These are phyloP conservation scores for Hanleya hanleyi DNA, from an alignment of 2,888 invertebrate genomes.

Conservation along the genomic window DNA sequence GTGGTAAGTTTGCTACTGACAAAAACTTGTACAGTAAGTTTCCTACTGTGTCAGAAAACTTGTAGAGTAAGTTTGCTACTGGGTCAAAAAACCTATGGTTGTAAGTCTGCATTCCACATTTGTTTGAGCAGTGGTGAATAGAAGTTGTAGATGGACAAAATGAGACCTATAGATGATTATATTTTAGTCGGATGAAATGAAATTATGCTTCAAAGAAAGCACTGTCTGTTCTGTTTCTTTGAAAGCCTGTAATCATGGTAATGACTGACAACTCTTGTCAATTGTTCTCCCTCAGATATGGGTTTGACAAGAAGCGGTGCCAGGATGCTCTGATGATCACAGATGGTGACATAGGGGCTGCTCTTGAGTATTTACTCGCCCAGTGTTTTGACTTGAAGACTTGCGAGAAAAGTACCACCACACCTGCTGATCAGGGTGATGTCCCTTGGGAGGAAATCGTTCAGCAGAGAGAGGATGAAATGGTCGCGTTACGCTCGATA, in stretches of 20 bases:
- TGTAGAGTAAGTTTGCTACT: slow-evolving; percentile 39
- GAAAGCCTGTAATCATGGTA: no score
- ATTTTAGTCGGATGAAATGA: no score
- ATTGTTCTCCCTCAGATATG: slow-evolving; percentile 57
- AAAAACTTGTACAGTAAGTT: no score
- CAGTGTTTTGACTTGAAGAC: slow-evolving; percentile 51
- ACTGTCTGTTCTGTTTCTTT: no score
- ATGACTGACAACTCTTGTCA: no score
- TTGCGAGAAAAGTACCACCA: background rate
- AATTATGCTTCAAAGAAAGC: no score
- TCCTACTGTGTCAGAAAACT: no score
- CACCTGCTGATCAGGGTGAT: slow-evolving; percentile 7
- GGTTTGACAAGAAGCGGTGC: slow-evolving; percentile 60
- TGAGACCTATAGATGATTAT: no score
- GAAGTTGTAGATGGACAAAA: no score
- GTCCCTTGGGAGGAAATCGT: slow-evolving; percentile 39
- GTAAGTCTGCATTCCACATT: no score
- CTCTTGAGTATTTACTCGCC: slow-evolving; percentile 61
- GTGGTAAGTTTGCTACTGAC: no score
- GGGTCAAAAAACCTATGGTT: slow-evolving; percentile 54
- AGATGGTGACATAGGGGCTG: slow-evolving; percentile 62
- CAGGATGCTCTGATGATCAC: slow-evolving; percentile 55
- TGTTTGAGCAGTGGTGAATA: no score
- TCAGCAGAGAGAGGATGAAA: slow-evolving; percentile 64
- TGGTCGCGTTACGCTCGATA: slow-evolving; percentile 61